Conservation (phyloP, 2,888 invertebrate genomes). For the Cistogaster globosa region DNA sequence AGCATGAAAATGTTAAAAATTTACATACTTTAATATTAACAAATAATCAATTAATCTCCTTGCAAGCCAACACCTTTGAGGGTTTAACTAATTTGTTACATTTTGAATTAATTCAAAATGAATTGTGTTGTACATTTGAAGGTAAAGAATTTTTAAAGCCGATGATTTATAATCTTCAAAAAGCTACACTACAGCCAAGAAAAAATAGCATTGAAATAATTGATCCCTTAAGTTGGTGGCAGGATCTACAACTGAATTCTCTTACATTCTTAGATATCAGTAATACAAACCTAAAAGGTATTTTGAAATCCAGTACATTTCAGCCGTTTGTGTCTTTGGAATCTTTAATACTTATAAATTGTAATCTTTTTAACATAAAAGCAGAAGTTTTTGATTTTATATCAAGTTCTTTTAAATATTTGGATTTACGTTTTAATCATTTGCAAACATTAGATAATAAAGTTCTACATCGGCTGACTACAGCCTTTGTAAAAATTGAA, state of each 20-base stretch:
- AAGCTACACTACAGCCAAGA: conserved; percentile 6
- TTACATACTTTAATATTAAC: conserved; percentile 31
- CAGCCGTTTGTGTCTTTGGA: neutral
- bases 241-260: neutral
- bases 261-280: conserved; percentile 18
- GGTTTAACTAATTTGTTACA: conserved; percentile 24
- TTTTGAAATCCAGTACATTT: conserved; percentile 30
- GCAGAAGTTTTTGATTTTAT: conserved; percentile 13
- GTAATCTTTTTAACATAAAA: conserved; percentile 18
- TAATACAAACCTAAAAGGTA: conserved; percentile 39
- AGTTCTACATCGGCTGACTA: conserved; percentile 6
- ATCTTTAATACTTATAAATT: conserved; percentile 34
- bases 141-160: conserved; percentile 27
- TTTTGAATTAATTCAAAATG: conserved; percentile 46
- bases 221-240: conserved; percentile 43
- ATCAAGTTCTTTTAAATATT: neutral
- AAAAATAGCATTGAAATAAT: neutral
- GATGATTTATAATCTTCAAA: neutral
- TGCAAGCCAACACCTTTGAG: conserved; percentile 8
- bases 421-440: conserved; percentile 46
- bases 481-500: conserved; percentile 2
- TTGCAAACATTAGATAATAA: conserved; percentile 27
- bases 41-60: conserved; percentile 26
- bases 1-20: conserved; percentile 17
- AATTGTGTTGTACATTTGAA: neutral